Base-by-base conservation (phyloP, 2,113 vertebrate genomes). In the Epinephelus fuscoguttatus region DNA sequence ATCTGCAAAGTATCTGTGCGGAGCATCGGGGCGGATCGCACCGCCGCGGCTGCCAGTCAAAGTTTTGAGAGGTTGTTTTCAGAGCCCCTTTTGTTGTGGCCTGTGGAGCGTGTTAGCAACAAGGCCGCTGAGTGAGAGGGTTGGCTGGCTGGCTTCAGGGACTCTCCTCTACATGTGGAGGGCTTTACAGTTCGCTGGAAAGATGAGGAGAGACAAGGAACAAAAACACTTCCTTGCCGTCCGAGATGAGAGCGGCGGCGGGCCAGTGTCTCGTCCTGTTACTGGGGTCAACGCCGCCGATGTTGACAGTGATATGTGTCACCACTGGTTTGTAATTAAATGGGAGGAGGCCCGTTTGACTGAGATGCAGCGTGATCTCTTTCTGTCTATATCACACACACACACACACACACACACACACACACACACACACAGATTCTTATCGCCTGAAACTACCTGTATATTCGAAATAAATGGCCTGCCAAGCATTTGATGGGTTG, bases 381-480 rank as follows among this genome's bases (percentile, higher is more conserved):
- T 82, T 89, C 84, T 80, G 72, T 83, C 70, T 85, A 18, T 60
- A 59, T 76, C 82, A 62, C 81, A 56, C 47, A 75, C 75, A 86
- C 30, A 88, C 86, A 82, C 13, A 77, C 74, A 74, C 75, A 57
- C 75, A 61, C 66, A 73, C 57, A 57, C 64, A 49, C 40, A 18
- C 60, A 70, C 71, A 42, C 4, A 56, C 56, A 21, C 56, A 56
- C 64, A 75, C 82, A 83, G 82, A 93, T 91, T 76, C 87, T 87
- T 87, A 93, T 92, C 86, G 79, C 84, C 89, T 30, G 83, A 82
- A 94, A 93, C 91, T 93, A 94, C 91, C 90, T 94, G 92, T 91
- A 84, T 91, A 91, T 91, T 90, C 18, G 78, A 91, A 95, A 95
- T 94, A 94, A 94, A 95, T 95, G 88, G 88, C 88, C 91, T 94